Percentiles rank a stretch among this genome's conserved stretches.
These are phyloP conservation scores for Edolisoma coerulescens DNA, from an alignment of 2,113 vertebrate genomes.

Conservation along the genomic window DNA sequence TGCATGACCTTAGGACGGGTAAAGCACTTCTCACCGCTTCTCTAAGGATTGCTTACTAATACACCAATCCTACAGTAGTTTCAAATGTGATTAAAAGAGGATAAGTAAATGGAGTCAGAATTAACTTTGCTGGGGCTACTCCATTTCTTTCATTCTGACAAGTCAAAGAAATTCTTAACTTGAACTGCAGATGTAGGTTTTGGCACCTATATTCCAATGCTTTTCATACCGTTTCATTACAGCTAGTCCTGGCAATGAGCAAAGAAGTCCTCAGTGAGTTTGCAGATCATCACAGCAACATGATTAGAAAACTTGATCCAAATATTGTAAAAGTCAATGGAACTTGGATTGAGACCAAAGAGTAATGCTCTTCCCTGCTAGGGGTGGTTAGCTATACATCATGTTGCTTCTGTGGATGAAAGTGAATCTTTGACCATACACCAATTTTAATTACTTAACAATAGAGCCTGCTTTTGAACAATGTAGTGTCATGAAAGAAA, in stretches of 20 bases:
- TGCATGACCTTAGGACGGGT: background rate
- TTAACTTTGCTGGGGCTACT: background rate
- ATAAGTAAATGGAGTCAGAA: background rate
- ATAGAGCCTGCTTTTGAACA: background rate
- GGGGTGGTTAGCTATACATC: background rate
- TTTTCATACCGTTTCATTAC: background rate
- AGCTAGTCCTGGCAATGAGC: background rate
- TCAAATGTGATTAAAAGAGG: background rate
- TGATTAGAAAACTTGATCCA: background rate
- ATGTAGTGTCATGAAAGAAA: background rate
- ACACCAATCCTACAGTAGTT: background rate
- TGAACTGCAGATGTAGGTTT: background rate
- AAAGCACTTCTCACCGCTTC: background rate
- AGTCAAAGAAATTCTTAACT: background rate
- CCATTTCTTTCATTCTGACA: background rate
- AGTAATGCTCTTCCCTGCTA: background rate
- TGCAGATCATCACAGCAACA: slow-evolving; percentile 3
- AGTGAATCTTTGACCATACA: background rate
- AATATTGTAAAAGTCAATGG: background rate
- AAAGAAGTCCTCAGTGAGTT: background rate
- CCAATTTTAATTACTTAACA: background rate
- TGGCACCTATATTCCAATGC: background rate
- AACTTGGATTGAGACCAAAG: background rate
- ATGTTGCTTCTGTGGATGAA: background rate
- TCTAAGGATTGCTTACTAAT: background rate